A percentile compares a stretch with the other conserved stretches of the same genome.
Evolutionary conservation across 2,113 vertebrate genomes (phyloP).

Genomic region (Leiothrix lutea): DNA sequence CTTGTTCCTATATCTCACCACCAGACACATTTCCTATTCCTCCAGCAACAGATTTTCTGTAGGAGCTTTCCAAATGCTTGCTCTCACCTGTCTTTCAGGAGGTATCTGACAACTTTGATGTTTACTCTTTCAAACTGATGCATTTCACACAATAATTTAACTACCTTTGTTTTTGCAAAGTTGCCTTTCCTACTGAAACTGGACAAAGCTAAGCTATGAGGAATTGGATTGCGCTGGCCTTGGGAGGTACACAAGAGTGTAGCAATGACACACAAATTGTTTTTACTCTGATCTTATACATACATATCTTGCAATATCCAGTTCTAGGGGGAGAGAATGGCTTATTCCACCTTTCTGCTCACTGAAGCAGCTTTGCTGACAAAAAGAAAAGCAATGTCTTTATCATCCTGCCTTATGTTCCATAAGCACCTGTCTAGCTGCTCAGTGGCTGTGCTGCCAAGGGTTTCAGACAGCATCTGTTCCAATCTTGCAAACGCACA

Average conservation of each 20-base stretch:
- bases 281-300: not conserved
- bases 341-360: not conserved
- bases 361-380: not conserved
- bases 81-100: not conserved
- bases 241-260: not conserved
- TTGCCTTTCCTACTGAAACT: not conserved
- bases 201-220: not conserved
- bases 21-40: not conserved
- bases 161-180: not conserved
- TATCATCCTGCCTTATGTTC: not conserved
- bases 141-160: not conserved
- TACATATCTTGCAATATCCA: not conserved
- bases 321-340: not conserved
- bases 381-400: not conserved
- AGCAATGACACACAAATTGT: not conserved
- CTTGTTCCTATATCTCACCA: not conserved
- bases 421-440: not conserved
- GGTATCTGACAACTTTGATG: not conserved
- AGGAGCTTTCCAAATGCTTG: not conserved
- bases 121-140: not conserved
- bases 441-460: accelerated
- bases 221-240: not conserved
- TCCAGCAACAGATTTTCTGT: not conserved
- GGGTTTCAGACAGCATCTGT: not conserved
- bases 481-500: not conserved